A percentile compares a stretch with the other conserved stretches of the same genome.
Evolutionary conservation across 2,113 vertebrate genomes (phyloP).

Genomic region (Gorsachius goisagi): DNA sequence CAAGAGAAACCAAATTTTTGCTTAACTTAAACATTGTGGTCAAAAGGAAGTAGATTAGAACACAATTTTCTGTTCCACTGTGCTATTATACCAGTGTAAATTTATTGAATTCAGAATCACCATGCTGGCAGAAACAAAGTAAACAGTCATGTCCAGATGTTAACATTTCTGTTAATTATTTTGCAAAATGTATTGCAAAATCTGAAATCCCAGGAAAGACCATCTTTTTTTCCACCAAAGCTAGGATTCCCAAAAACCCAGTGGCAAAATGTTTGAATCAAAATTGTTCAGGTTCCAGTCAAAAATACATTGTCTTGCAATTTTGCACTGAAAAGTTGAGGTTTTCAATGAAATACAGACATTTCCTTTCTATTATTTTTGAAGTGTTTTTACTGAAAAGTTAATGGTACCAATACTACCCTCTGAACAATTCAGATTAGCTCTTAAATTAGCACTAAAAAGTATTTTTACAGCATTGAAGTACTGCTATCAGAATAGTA

Average conservation of each 20-base stretch:
- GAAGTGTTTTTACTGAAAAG: neutral
- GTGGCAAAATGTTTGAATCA: neutral
- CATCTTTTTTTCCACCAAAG: neutral
- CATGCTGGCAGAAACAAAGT: neutral
- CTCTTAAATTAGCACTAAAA: neutral
- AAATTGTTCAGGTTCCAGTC: neutral
- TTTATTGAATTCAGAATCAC: neutral
- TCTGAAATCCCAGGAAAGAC: neutral
- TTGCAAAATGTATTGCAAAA: neutral
- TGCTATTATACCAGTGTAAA: neutral
- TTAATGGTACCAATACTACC: neutral
- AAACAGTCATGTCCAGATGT: neutral
- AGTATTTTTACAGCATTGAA: neutral
- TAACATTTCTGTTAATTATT: neutral
- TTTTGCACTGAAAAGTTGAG: neutral
- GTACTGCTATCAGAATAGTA: neutral
- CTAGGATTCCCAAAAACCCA: neutral
- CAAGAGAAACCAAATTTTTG: neutral
- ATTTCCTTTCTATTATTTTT: neutral
- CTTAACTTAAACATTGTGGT: neutral
- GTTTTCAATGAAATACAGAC: neutral
- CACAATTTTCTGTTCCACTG: neutral
- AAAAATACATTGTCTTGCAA: neutral
- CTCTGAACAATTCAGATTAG: neutral
- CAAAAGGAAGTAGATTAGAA: neutral